Base-by-base conservation (phyloP, 2,888 invertebrate species). In the Fabriciana adippe region DNA sequence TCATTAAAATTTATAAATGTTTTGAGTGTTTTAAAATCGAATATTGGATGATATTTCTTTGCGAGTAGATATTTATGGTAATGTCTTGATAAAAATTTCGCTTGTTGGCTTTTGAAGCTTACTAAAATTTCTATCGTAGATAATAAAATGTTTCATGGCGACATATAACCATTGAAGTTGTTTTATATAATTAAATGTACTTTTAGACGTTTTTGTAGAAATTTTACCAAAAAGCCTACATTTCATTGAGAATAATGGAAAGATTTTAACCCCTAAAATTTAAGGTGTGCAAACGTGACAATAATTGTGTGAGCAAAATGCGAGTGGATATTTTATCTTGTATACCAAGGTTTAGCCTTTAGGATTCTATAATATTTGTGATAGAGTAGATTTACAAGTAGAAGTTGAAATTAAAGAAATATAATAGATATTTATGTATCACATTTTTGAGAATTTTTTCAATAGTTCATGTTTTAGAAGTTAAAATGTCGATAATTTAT, bases 221-320 rank as follows among this genome's bases (percentile, higher is more conserved):
- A 50, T 69, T 69, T 66, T 69, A 62, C 57, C n/a, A 54, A 62
- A 47, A 35, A 21, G 18, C 57, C 55, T 61, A 54, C 51, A 54
- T 66, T 47, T 41, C 14, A 65, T 48, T 54, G 4, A 6, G 48
- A 51, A 21, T 48, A 48, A 54, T 35, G 26, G 41, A 35, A 15
- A 41, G 26, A 16, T 66, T 60, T 60, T 48, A 54, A 61, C 21
- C 47, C 31, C 8, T 66, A 54, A 50, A 64, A 57, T 55, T n/a
- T 51, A 47, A 54, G 51, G 15, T 59, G 62, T 71, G 59, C 59
- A 72, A 77, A 73, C 70, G 74, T 71, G 77, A 77, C 77, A 77
- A 77, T 77, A 76, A 77, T 70, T 59, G 68, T 70, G 73, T 74
- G 76, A 72, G 74, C 72, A 60, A 64, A 70, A 65, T 47, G 50